These are phyloP conservation scores for Agrotis ipsilon DNA, from an alignment of 2,888 invertebrate genomes.

Conservation along the genomic window DNA sequence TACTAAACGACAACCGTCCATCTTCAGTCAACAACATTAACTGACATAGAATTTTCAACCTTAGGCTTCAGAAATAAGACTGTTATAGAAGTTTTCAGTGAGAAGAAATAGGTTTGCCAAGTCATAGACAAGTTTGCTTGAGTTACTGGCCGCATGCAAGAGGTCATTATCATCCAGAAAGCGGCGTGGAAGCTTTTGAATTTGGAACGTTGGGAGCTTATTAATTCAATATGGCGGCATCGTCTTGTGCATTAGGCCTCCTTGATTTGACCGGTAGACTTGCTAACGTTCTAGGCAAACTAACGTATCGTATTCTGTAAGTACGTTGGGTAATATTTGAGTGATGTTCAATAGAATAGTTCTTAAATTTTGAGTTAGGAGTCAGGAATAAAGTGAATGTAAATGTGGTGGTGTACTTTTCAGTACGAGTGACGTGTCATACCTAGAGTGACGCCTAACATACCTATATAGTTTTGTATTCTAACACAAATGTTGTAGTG, in stretches of 20 bases:
- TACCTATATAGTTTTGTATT: too few relatives aligned
- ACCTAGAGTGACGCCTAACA: too few relatives aligned
- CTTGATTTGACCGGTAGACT: constrained; percentile 63
- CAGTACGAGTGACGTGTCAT: too few relatives aligned
- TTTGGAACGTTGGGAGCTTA: constrained; percentile 77
- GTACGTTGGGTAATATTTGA: constrained; percentile 37
- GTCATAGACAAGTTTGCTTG: constrained; percentile 81
- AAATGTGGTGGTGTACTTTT: background rate
- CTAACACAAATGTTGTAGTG: too few relatives aligned
- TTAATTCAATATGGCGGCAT: constrained; percentile 79
- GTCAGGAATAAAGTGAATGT: background rate
- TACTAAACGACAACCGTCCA: constrained; percentile 68
- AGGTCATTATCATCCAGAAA: constrained; percentile 85
- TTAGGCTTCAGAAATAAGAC: constrained; percentile 53
- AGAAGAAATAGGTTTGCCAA: constrained; percentile 61
- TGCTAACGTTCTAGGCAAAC: constrained; percentile 54
- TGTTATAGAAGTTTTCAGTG: constrained; percentile 1
- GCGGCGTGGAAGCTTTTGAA: constrained; percentile 79
- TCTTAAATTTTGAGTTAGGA: constrained; percentile 7
- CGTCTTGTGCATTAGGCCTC: constrained; percentile 69
- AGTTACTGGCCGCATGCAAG: constrained; percentile 84
- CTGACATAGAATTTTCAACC: constrained; percentile 62
- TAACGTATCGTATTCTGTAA: constrained; percentile 24
- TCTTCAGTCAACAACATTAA: constrained; percentile 32
- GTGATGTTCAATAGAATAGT: constrained; percentile 24